Percentiles rank a stretch among this genome's conserved stretches.
Conservation (phyloP, 2,113 vertebrate species). For the Tamias sibiricus region DNA sequence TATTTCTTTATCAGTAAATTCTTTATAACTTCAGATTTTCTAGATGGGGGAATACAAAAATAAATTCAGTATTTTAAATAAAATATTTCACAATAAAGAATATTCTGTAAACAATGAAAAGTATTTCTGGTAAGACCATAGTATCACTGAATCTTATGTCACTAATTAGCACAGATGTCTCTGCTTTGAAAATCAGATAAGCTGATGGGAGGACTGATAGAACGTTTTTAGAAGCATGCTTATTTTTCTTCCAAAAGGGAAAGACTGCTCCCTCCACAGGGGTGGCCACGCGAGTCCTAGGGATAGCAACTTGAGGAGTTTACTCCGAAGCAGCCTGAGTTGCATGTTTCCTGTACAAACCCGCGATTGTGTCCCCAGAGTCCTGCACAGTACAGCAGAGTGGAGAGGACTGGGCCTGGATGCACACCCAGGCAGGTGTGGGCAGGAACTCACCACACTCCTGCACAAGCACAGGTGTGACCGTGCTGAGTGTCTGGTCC, state of each 20-base stretch:
- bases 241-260: background rate
- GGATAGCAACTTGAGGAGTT: accelerated
- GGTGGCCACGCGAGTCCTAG: background rate
- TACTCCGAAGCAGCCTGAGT: accelerated
- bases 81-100: background rate
- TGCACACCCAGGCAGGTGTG: background rate
- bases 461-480: too few relatives aligned
- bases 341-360: accelerated
- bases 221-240: background rate
- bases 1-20: background rate
- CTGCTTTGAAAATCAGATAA: background rate
- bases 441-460: accelerated
- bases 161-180: background rate
- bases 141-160: background rate
- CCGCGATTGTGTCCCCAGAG: accelerated
- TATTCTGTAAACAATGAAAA: background rate
- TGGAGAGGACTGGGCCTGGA: background rate
- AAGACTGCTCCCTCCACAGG: accelerated
- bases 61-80: background rate
- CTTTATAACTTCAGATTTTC: background rate
- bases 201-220: background rate
- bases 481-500: accelerated
- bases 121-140: background rate
- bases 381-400: too few relatives aligned
- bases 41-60: background rate